Conservation (phyloP, 2,888 invertebrate species). For the Dorcus hopei region DNA sequence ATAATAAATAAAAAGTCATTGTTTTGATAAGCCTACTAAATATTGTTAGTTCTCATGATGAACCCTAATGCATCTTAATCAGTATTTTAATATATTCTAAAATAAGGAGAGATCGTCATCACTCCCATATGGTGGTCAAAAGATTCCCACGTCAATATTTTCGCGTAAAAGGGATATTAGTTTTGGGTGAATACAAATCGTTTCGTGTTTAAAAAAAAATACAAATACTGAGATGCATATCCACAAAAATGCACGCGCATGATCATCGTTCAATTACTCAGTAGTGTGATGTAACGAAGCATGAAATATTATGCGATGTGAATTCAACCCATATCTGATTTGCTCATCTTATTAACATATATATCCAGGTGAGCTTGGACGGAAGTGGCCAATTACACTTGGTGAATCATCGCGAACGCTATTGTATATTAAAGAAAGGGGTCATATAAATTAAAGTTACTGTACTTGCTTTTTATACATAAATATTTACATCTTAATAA, state of each 20-base stretch:
- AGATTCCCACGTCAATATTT: conserved; percentile 22
- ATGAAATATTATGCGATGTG: conserved; percentile 32
- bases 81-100: conserved; percentile 23
- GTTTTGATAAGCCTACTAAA: too few species aligned
- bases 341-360: conserved; percentile 30
- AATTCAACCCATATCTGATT: conserved; percentile 22
- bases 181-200: conserved; percentile 13
- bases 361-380: conserved; percentile 37
- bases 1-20: neutral
- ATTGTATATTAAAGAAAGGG: conserved; percentile 22
- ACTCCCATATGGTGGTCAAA: conserved; percentile 11
- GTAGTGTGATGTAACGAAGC: conserved; percentile 24
- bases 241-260: conserved; percentile 12
- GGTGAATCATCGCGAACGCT: conserved; percentile 37
- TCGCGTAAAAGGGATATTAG: conserved; percentile 15
- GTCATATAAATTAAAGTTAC: conserved; percentile 22
- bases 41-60: neutral
- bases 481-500: conserved; percentile 25
- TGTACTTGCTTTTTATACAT: conserved; percentile 18
- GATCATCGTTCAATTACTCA: conserved; percentile 27
- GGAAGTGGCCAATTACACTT: conserved; percentile 41
- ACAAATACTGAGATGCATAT: conserved; percentile 7
- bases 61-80: conserved; percentile 13
- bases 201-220: too few species aligned
- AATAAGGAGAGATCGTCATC: conserved; percentile 9